phyloP scores from a whole-genome alignment of 2,797 vertebrate genomes.

The Prionace glauca region DNA sequence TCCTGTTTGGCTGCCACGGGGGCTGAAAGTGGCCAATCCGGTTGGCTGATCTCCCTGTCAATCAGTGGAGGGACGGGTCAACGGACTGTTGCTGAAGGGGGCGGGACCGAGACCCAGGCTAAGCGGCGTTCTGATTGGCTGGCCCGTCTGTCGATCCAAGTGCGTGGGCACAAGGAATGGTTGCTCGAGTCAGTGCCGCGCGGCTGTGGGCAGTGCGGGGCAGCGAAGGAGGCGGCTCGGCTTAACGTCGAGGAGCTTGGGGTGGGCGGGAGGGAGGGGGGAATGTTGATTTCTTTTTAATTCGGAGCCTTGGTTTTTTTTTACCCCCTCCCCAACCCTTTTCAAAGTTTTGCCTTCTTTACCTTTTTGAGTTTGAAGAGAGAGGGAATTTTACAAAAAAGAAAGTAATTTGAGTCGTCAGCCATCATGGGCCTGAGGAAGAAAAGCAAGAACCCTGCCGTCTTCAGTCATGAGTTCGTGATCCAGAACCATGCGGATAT shows the following conservation, averaged over 20 bases:
- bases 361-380: background rate
- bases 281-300: background rate
- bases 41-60: background rate
- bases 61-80: background rate
- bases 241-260: background rate
- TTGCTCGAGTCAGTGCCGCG: background rate
- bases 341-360: background rate
- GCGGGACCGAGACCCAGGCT: background rate
- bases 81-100: no score
- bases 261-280: no score
- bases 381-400: background rate
- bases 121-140: background rate
- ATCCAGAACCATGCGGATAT: slow-evolving; percentile 69
- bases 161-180: background rate
- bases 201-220: background rate
- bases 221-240: background rate
- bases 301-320: background rate
- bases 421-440: slow-evolving; percentile 64
- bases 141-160: background rate
- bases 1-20: no score
- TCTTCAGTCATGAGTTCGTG: slow-evolving; percentile 71
- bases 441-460: slow-evolving; percentile 64
- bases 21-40: no score
- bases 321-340: no score
- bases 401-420: background rate